These are phyloP conservation scores for Drosophila subobscura DNA, from an alignment of 1,140 invertebrate species.

Conservation along the genomic window DNA sequence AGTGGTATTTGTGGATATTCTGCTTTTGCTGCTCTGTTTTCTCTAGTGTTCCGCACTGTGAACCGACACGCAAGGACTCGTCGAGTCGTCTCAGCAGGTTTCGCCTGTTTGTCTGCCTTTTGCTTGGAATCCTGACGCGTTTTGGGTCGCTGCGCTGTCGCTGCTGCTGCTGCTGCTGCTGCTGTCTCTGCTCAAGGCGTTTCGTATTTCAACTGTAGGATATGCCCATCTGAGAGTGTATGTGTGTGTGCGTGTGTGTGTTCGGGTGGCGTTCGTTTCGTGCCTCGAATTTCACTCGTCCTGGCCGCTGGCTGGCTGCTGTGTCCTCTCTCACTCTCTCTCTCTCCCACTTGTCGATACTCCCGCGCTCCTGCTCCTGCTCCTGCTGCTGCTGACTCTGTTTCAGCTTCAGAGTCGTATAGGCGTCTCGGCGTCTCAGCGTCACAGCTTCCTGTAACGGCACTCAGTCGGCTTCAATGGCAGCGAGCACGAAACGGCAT, in stretches of 20 bases:
- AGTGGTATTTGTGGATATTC: conserved; percentile 24
- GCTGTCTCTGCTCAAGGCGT: conserved; percentile 73
- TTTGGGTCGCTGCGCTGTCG: conserved; percentile 18
- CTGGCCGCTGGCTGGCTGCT: conserved; percentile 61
- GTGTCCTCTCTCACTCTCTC: conserved; percentile 36
- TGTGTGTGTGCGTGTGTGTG: not conserved
- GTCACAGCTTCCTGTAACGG: conserved; percentile 17
- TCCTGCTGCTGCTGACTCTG: conserved; percentile 48
- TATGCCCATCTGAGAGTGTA: conserved; percentile 1
- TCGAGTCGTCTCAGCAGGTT: conserved; percentile 83
- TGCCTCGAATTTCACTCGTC: conserved; percentile 75
- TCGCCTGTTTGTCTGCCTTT: conserved; percentile 83
- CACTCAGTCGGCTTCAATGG: conserved; percentile 55
- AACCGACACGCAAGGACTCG: conserved; percentile 83
- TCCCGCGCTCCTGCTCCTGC: conserved; percentile 22
- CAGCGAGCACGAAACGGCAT: conserved; percentile 70
- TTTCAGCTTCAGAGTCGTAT: conserved; percentile 26
- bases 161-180: conserved; percentile 26
- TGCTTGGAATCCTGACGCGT: conserved; percentile 70
- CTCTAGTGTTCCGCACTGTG: conserved; percentile 79
- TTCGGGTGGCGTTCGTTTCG: conserved; percentile 49
- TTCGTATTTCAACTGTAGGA: conserved; percentile 77
- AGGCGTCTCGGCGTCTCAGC: too few relatives aligned
- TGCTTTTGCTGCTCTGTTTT: conserved; percentile 49
- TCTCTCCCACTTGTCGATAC: conserved; percentile 1